phyloP scores from a whole-genome alignment of 2,888 invertebrate genomes.

The Scaeva pyrastri region DNA sequence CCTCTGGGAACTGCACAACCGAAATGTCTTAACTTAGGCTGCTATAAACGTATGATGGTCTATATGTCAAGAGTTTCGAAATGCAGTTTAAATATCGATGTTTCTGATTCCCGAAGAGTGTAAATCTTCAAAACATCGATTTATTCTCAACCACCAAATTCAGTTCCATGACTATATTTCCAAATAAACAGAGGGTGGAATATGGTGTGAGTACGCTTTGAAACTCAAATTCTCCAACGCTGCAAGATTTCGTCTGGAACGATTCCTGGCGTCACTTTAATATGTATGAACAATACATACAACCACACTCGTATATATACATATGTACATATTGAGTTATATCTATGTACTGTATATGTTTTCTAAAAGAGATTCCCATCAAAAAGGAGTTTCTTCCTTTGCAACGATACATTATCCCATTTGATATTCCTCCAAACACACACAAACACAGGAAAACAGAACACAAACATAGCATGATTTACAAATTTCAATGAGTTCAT shows the following conservation, averaged over 20 bases:
- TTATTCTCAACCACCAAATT: neutral
- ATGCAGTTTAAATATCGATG: neutral
- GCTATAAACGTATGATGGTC: too few relatives aligned
- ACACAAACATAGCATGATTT: slow-evolving; percentile 14
- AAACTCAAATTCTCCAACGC: slow-evolving; percentile 3
- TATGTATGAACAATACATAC: slow-evolving; percentile 18
- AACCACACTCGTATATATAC: neutral
- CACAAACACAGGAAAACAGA: slow-evolving; percentile 1
- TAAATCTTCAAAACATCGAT: slow-evolving; percentile 19
- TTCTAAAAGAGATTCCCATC: neutral
- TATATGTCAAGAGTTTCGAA: too few relatives aligned
- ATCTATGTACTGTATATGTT: too few relatives aligned
- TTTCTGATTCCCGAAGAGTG: neutral
- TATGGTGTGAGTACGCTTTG: neutral
- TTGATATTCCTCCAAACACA: slow-evolving; percentile 7
- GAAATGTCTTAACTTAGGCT: too few relatives aligned
- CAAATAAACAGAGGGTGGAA: neutral
- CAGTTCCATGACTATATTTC: slow-evolving; percentile 5
- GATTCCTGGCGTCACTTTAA: slow-evolving; percentile 44
- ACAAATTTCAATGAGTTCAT: slow-evolving; percentile 59
- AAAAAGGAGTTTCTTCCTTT: slow-evolving; percentile 37
- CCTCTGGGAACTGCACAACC: too few relatives aligned
- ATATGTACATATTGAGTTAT: too few relatives aligned
- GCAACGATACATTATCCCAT: slow-evolving; percentile 7
- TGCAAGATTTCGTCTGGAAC: slow-evolving; percentile 42